Percentiles rank a stretch among this genome's conserved stretches.
Evolutionary conservation across 2,797 vertebrate species (phyloP).

Genomic region (Tokudaia muenninki): DNA sequence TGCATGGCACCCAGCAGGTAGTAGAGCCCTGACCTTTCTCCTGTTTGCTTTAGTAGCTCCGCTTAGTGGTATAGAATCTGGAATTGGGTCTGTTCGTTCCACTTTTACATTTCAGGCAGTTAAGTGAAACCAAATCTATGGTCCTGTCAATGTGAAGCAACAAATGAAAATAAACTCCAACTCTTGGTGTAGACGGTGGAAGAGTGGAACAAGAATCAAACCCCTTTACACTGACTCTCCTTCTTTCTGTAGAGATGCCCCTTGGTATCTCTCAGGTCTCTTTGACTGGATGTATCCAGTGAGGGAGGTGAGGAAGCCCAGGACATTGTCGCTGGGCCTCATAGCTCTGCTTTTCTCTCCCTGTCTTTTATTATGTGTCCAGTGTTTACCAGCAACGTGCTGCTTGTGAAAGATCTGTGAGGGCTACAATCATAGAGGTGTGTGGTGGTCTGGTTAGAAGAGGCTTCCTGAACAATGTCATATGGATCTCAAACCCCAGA

Average conservation of each 20-base stretch:
- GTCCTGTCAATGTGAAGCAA: slow-evolving; percentile 67
- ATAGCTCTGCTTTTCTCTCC: not conserved
- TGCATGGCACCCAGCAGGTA: not conserved
- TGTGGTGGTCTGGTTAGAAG: not conserved
- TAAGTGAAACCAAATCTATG: slow-evolving; percentile 73
- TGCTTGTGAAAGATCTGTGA: not conserved
- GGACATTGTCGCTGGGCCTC: not conserved
- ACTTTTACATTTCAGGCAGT: slow-evolving; percentile 71
- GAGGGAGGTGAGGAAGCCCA: not conserved
- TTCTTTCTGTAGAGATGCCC: not conserved
- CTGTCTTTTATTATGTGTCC: not conserved
- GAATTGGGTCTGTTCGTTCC: slow-evolving; percentile 68
- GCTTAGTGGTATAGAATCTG: slow-evolving; percentile 37
- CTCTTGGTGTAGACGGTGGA: slow-evolving; percentile 40
- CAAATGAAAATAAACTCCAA: slow-evolving; percentile 75
- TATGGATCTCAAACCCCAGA: not conserved
- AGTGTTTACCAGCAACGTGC: not conserved
- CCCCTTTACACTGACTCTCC: not conserved
- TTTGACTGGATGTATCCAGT: not conserved
- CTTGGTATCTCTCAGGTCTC: not conserved
- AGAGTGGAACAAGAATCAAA: not conserved
- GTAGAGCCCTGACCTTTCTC: slow-evolving; percentile 14
- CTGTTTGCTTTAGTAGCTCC: slow-evolving; percentile 73
- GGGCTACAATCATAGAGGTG: not conserved
- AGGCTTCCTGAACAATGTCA: not conserved